Conservation (phyloP, 2,797 vertebrate genomes). For the Hippocampus kuda region DNA sequence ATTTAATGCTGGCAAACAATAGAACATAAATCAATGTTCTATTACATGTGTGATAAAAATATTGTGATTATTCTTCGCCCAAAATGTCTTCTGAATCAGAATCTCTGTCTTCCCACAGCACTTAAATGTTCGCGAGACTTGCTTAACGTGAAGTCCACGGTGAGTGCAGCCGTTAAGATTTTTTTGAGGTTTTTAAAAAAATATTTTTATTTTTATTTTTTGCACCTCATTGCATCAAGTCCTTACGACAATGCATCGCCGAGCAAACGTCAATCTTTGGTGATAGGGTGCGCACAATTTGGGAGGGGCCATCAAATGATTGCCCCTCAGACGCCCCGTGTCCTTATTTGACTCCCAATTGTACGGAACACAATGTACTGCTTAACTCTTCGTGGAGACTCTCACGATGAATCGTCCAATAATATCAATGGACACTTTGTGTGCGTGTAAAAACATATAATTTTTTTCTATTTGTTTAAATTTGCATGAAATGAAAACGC, state of each 20-base stretch:
- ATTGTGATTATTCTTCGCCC: neutral
- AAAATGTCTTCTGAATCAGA: neutral
- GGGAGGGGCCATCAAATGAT: conserved; percentile 40
- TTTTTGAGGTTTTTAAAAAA: neutral
- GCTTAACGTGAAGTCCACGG: neutral
- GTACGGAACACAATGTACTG: conserved; percentile 52
- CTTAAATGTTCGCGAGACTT: neutral
- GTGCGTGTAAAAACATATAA: neutral
- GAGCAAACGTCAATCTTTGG: neutral
- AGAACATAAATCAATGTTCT: neutral
- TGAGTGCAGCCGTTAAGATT: neutral
- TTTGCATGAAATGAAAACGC: neutral
- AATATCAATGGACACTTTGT: neutral
- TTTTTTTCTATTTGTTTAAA: conserved; percentile 2
- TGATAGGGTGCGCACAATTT: conserved; percentile 4
- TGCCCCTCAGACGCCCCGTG: conserved; percentile 36
- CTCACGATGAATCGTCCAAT: neutral
- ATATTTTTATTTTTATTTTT: neutral
- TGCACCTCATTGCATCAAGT: neutral
- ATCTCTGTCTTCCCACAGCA: neutral
- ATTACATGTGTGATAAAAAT: neutral
- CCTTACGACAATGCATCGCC: neutral
- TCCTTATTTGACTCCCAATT: conserved; percentile 57
- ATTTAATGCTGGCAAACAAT: no score
- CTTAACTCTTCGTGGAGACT: conserved; percentile 26